These are phyloP conservation scores for Clitarchus hookeri DNA, from an alignment of 2,888 invertebrate species.

Conservation along the genomic window DNA sequence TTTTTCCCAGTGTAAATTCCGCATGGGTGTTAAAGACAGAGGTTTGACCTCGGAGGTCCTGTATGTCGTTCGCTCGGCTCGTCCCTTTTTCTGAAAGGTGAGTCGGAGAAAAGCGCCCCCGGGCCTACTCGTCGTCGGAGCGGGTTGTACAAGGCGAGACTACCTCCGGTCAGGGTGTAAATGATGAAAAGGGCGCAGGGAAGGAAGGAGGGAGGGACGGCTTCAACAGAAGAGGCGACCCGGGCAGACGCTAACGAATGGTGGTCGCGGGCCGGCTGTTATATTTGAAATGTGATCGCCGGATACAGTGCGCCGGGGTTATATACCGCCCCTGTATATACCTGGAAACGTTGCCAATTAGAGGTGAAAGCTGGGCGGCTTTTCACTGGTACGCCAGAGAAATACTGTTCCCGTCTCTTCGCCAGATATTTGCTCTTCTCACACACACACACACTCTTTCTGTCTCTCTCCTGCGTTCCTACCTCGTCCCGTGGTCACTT, in stretches of 20 bases:
- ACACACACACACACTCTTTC: background rate
- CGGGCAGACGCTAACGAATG: background rate
- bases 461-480: background rate
- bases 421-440: background rate
- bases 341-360: conserved; percentile 14
- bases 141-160: too few species aligned
- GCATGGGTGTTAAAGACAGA: too few species aligned
- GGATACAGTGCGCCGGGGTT: background rate
- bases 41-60: too few species aligned
- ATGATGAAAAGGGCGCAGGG: too few species aligned
- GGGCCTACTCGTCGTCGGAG: too few species aligned
- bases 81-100: too few species aligned
- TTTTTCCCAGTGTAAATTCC: too few species aligned
- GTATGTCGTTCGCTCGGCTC: too few species aligned
- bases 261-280: background rate
- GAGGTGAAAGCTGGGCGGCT: background rate
- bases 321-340: background rate
- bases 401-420: too few species aligned
- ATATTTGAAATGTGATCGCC: background rate
- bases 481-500: background rate
- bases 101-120: too few species aligned
- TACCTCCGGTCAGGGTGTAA: too few species aligned
- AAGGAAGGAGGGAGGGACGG: background rate
- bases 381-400: too few species aligned
- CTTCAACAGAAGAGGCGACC: background rate